A percentile compares a stretch with the other conserved stretches of the same genome.
phyloP scores from a whole-genome alignment of 2,888 invertebrate species.

The Operophtera brumata region DNA sequence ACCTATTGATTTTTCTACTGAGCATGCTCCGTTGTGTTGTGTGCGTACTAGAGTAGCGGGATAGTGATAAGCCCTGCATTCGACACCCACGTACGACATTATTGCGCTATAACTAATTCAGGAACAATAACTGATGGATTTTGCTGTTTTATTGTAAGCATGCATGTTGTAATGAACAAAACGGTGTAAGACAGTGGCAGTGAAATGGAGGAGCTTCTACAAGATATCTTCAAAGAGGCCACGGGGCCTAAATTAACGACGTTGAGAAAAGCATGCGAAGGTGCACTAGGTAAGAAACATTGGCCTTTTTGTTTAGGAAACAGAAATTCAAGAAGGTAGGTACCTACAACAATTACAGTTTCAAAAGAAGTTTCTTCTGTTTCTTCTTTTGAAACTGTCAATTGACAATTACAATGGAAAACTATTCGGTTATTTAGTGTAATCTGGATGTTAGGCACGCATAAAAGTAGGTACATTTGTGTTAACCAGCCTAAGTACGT shows the following conservation, averaged over 20 bases:
- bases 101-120: slow-evolving; percentile 6
- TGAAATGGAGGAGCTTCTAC: slow-evolving; percentile 90
- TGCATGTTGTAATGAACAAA: slow-evolving; percentile 23
- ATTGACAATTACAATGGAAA: no score
- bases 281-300: slow-evolving; percentile 86
- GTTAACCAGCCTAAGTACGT: no score
- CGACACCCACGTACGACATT: slow-evolving; percentile 49
- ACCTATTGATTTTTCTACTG: slow-evolving; percentile 74
- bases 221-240: slow-evolving; percentile 92
- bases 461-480: no score
- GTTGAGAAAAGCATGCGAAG: slow-evolving; percentile 91
- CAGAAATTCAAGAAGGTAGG: no score
- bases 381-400: no score
- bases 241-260: slow-evolving; percentile 87
- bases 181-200: slow-evolving; percentile 26
- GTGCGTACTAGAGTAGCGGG: slow-evolving; percentile 38
- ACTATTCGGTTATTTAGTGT: no score
- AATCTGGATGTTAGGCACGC: no score
- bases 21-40: slow-evolving; percentile 61
- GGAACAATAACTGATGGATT: not conserved
- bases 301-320: not conserved
- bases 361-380: no score
- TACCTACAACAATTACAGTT: no score
- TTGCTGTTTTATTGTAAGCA: slow-evolving; percentile 6
- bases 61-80: slow-evolving; percentile 54